Percentiles rank a stretch among this genome's conserved stretches.
Conservation (phyloP, 2,888 invertebrate species). For the Epirrhoe alternata region DNA sequence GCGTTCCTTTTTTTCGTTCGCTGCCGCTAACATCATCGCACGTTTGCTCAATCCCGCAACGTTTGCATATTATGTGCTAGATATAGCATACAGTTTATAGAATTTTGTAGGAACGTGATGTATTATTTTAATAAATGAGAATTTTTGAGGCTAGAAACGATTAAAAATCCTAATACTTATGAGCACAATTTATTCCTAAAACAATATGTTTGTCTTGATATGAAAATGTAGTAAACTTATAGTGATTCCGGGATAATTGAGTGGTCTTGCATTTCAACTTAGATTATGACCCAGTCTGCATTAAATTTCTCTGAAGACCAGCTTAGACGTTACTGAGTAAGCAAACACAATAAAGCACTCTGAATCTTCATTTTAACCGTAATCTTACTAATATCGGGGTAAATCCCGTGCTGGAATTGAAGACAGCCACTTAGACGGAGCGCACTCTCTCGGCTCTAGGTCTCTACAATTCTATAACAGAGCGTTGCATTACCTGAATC, state of each 20-base stretch:
- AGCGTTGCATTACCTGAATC: slow-evolving; percentile 19
- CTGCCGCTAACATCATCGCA: slow-evolving; percentile 1
- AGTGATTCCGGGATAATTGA: background rate
- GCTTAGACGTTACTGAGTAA: slow-evolving; percentile 4
- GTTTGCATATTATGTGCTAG: slow-evolving; percentile 2
- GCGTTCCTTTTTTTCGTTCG: too few relatives aligned
- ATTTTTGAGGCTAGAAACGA: too few relatives aligned
- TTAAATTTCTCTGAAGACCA: slow-evolving; percentile 3
- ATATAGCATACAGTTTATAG: background rate
- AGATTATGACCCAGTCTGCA: background rate
- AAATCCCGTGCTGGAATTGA: slow-evolving; percentile 27
- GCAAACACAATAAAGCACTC: slow-evolving; percentile 25
- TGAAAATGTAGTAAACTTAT: background rate
- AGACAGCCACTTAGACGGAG: slow-evolving; percentile 27
- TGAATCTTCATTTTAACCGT: slow-evolving; percentile 19
- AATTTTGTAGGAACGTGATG: background rate
- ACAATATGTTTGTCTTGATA: background rate
- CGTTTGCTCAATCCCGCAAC: slow-evolving; percentile 1
- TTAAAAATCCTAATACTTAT: background rate
- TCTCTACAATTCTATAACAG: slow-evolving; percentile 16
- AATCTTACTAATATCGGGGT: slow-evolving; percentile 25
- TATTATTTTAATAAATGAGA: too few relatives aligned
- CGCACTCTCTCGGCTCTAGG: slow-evolving; percentile 7
- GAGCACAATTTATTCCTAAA: too few relatives aligned
- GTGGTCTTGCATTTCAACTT: background rate